These are phyloP conservation scores for Raja brachyura DNA, from an alignment of 2,113 vertebrate genomes.

Conservation along the genomic window DNA sequence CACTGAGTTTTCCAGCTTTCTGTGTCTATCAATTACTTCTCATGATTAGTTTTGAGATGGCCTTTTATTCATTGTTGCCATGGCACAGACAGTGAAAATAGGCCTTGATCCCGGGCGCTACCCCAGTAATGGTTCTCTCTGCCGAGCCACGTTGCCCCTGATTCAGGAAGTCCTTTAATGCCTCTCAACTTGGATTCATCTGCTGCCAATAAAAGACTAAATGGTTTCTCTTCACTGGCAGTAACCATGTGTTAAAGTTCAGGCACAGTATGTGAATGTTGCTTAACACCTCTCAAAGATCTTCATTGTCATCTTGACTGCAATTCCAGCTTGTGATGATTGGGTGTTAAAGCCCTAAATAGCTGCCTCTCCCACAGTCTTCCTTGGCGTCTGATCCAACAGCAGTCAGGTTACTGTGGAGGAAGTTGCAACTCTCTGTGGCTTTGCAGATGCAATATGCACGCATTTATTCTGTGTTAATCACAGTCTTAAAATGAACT, in stretches of 20 bases:
- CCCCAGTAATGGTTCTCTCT: not conserved
- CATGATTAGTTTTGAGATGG: not conserved
- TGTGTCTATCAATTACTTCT: not conserved
- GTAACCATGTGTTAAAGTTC: slow-evolving; percentile 10
- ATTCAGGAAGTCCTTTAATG: too few species aligned
- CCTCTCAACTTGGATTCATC: not conserved
- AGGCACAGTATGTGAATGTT: not conserved
- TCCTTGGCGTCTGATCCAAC: not conserved
- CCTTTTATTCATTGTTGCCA: not conserved
- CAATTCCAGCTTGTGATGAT: not conserved
- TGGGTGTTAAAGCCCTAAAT: not conserved
- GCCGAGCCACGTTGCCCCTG: too few species aligned
- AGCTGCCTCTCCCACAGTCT: not conserved
- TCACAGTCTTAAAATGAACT: not conserved
- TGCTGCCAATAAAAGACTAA: slow-evolving; percentile 7
- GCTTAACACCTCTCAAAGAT: not conserved
- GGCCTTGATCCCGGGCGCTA: too few species aligned
- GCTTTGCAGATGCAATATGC: not conserved
- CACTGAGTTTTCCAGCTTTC: too few species aligned
- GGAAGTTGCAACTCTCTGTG: not conserved
- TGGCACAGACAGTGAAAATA: not conserved
- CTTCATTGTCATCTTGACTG: not conserved
- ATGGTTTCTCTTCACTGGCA: slow-evolving; percentile 18
- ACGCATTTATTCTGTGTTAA: not conserved
- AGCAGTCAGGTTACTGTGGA: too few species aligned